phyloP scores from a whole-genome alignment of 2,113 vertebrate species.

The Sisor rabdophorus region DNA sequence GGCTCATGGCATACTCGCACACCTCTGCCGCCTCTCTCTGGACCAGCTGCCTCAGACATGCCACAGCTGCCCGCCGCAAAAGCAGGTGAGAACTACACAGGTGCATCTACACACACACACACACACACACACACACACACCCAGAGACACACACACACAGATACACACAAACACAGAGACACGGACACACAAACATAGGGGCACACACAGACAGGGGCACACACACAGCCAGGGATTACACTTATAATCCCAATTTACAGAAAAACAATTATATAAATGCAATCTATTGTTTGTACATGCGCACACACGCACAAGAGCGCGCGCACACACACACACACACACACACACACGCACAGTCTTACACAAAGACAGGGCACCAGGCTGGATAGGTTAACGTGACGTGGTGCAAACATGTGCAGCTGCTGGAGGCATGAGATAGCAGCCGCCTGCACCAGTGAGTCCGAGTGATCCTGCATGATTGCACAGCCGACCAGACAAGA shows the following conservation, averaged over 20 bases:
- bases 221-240: background rate
- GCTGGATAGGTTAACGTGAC: constrained; percentile 95
- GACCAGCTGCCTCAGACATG: constrained; percentile 90
- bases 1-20: constrained; percentile 95
- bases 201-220: constrained; percentile 65
- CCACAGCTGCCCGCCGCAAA: constrained; percentile 90
- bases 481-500: constrained; percentile 97
- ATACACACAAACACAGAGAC: constrained; percentile 56
- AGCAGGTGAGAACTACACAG: constrained; percentile 94
- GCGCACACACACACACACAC: background rate
- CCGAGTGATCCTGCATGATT: constrained; percentile 98
- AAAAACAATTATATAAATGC: background rate
- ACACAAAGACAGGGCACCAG: constrained; percentile 94
- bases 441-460: constrained; percentile 93
- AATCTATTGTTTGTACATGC: background rate
- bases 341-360: constrained; percentile 53
- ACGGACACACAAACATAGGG: constrained; percentile 70
- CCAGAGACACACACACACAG: background rate
- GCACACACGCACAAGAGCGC: background rate
- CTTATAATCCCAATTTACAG: no score
- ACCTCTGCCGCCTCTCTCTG: constrained; percentile 96
- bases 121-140: background rate
- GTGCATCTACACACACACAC: constrained; percentile 76
- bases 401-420: constrained; percentile 97
- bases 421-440: constrained; percentile 98